Evolutionary conservation across 1,140 invertebrate species (phyloP).

Genomic region (Euura lappo): DNA sequence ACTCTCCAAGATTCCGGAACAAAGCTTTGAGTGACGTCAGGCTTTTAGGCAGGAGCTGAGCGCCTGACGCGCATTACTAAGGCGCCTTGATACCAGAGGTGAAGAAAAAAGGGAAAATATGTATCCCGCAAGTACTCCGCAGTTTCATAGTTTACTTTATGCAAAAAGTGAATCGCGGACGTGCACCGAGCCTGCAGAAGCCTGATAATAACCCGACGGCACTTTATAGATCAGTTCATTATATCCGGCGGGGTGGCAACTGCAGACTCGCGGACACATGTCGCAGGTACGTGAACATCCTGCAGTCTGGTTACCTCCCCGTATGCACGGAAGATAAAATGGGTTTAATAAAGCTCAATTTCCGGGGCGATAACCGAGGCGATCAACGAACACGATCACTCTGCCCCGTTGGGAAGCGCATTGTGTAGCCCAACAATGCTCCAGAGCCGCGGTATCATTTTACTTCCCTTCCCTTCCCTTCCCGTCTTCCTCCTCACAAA

Average conservation of each 20-base stretch:
- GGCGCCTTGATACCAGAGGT: no score
- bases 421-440: conserved; percentile 29
- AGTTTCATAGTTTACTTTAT: no score
- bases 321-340: conserved; percentile 8
- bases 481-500: conserved; percentile 17
- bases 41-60: neutral
- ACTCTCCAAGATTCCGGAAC: conserved; percentile 2
- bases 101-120: no score
- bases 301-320: no score
- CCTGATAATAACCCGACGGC: no score
- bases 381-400: conserved; percentile 19
- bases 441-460: conserved; percentile 19
- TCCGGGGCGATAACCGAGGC: conserved; percentile 26
- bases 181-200: no score
- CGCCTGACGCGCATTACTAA: neutral
- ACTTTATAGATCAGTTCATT: no score
- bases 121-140: no score
- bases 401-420: conserved; percentile 12
- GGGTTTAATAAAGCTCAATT: conserved; percentile 36
- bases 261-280: no score
- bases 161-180: no score
- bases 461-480: neutral
- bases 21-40: neutral
- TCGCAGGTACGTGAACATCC: no score
- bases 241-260: no score